phyloP scores from a whole-genome alignment of 2,113 vertebrate genomes.

The Brachyhypopomus gauderio region DNA sequence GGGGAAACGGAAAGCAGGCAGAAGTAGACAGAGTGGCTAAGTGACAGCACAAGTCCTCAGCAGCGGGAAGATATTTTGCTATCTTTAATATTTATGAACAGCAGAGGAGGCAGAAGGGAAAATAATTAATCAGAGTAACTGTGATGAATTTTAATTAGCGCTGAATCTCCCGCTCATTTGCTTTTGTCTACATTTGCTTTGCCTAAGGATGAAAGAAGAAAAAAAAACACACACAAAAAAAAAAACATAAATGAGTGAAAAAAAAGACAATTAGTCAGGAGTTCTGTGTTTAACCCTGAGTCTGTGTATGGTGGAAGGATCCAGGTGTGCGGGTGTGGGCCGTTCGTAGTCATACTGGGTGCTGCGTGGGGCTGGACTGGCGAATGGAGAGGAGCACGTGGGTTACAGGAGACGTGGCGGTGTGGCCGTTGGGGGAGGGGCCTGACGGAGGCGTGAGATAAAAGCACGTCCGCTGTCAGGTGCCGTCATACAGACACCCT shows the following conservation, averaged over 20 bases:
- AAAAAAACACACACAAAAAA: slow-evolving; percentile 35
- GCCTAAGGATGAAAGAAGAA: slow-evolving; percentile 39
- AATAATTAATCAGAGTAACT: slow-evolving; percentile 61
- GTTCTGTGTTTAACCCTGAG: slow-evolving; percentile 21
- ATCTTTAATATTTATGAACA: slow-evolving; percentile 61
- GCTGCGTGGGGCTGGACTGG: too few species aligned
- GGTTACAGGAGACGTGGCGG: too few species aligned
- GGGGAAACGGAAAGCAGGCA: not conserved
- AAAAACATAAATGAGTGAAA: slow-evolving; percentile 49
- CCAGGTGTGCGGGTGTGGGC: too few species aligned
- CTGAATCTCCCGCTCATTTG: slow-evolving; percentile 27
- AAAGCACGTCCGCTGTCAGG: too few species aligned
- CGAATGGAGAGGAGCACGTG: too few species aligned
- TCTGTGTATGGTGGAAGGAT: too few species aligned
- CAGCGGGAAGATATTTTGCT: slow-evolving; percentile 41
- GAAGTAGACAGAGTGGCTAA: slow-evolving; percentile 47
- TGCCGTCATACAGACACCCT: too few species aligned
- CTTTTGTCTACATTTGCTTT: slow-evolving; percentile 15
- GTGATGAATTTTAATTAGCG: slow-evolving; percentile 60
- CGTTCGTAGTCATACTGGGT: not conserved
- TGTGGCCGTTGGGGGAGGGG: too few species aligned
- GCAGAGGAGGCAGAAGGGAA: slow-evolving; percentile 53
- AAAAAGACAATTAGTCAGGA: slow-evolving; percentile 53
- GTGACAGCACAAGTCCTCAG: slow-evolving; percentile 42
- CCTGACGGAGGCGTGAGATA: too few species aligned